These are phyloP conservation scores for Dryomyza anilis DNA, from an alignment of 2,888 invertebrate species.

Conservation along the genomic window DNA sequence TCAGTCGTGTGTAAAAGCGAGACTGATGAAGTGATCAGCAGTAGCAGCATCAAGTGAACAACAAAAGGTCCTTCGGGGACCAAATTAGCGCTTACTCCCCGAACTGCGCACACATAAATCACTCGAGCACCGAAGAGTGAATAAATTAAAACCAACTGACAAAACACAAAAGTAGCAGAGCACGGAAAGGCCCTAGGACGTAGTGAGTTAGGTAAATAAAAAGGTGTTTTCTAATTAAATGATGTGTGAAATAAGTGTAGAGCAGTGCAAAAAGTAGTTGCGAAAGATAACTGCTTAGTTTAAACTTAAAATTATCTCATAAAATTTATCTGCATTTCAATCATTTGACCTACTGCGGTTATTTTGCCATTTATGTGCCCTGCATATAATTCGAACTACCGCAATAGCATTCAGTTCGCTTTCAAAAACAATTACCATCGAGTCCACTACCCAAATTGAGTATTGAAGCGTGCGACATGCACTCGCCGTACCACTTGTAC, in stretches of 20 bases:
- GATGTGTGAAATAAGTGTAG: conserved; percentile 6
- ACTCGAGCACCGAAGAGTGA: conserved; percentile 2
- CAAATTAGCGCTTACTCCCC: conserved; percentile 6
- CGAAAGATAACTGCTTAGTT: not conserved
- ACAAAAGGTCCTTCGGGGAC: conserved; percentile 33
- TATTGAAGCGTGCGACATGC: not conserved
- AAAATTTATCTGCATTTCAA: too few species aligned
- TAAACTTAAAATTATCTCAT: too few species aligned
- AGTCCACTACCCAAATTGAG: not conserved
- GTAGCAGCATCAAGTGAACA: not conserved
- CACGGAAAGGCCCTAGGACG: not conserved
- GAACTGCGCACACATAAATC: too few species aligned
- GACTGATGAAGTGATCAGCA: not conserved
- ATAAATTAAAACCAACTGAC: conserved; percentile 21
- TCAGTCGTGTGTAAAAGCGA: conserved; percentile 46
- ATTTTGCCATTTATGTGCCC: too few species aligned
- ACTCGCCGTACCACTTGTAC: not conserved
- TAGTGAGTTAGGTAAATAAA: not conserved
- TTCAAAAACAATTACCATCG: not conserved
- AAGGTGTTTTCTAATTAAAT: not conserved
- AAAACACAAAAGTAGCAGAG: not conserved
- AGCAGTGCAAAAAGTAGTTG: not conserved
- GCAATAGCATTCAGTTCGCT: not conserved
- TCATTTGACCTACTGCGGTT: too few species aligned
- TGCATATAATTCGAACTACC: not conserved